Percentiles rank a stretch among this genome's conserved stretches.
phyloP scores from a whole-genome alignment of 2,113 vertebrate genomes.

The Helogale parvula region DNA sequence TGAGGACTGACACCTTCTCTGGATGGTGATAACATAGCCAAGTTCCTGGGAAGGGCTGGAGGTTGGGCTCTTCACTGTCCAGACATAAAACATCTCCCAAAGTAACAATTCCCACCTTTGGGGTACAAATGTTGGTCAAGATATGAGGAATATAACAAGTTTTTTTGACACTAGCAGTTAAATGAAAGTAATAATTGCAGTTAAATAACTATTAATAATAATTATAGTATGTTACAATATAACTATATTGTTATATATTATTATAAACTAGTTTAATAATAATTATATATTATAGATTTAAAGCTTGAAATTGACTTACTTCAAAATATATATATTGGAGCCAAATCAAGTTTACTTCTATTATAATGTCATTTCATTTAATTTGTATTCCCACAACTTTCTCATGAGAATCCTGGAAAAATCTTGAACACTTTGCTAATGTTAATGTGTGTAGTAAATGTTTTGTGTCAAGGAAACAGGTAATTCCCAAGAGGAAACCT shows the following conservation, averaged over 20 bases:
- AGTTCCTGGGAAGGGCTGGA: not conserved
- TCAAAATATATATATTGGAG: not conserved
- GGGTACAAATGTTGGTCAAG: not conserved
- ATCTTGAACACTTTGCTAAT: not conserved
- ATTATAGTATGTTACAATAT: not conserved
- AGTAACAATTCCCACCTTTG: not conserved
- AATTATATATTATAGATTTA: not conserved
- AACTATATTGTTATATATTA: not conserved
- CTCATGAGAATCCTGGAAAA: constrained; percentile 28
- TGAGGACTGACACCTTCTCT: not conserved
- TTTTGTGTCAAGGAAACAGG: not conserved
- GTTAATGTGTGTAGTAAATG: not conserved
- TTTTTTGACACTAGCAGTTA: not conserved
- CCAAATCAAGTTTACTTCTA: not conserved
- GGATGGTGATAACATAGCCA: not conserved
- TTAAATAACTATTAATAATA: constrained; percentile 15
- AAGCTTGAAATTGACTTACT: constrained; percentile 24
- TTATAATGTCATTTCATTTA: not conserved
- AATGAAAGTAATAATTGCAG: not conserved
- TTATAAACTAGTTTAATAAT: constrained; percentile 6
- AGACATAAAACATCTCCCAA: not conserved
- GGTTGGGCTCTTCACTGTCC: not conserved
- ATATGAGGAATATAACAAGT: not conserved
- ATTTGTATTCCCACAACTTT: constrained; percentile 33
- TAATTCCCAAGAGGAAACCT: not conserved